phyloP scores from a whole-genome alignment of 2,888 invertebrate species.

The Campopleginae sp. region DNA sequence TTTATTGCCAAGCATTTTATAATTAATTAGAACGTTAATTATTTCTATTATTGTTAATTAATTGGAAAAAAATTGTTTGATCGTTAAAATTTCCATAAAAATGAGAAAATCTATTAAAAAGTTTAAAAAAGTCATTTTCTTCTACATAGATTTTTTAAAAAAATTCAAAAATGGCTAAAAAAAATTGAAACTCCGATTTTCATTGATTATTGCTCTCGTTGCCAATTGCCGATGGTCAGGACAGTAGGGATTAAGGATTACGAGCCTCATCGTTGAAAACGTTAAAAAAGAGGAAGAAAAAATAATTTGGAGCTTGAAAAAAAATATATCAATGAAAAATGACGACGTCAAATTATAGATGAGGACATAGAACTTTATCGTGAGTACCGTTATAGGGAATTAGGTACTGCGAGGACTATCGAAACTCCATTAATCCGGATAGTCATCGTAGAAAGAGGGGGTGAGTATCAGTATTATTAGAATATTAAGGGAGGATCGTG shows the following conservation, averaged over 20 bases:
- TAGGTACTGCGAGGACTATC: conserved; percentile 37
- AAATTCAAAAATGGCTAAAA: not conserved
- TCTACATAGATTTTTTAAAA: too few relatives aligned
- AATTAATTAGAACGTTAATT: not conserved
- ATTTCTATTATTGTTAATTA: not conserved
- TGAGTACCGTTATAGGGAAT: conserved; percentile 20
- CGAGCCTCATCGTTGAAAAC: not conserved
- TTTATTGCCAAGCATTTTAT: not conserved
- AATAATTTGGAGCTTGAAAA: conserved; percentile 5
- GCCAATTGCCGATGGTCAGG: conserved; percentile 8
- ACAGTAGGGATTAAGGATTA: conserved; percentile 5
- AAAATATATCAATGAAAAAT: conserved; percentile 34
- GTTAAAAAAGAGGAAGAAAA: not conserved
- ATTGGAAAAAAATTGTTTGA: not conserved
- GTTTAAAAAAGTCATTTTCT: not conserved
- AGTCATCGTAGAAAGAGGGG: not conserved
- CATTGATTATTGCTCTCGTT: not conserved
- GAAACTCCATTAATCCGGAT: conserved; percentile 12
- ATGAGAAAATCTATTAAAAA: not conserved
- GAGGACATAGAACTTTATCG: conserved; percentile 9
- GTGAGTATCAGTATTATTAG: conserved; percentile 37
- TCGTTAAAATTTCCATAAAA: not conserved
- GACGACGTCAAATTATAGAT: conserved; percentile 63
- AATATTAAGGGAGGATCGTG: conserved; percentile 62
- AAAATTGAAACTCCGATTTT: not conserved